Evolutionary conservation across 1,140 invertebrate genomes (phyloP).

Genomic region (Meloidogyne hapla): DNA sequence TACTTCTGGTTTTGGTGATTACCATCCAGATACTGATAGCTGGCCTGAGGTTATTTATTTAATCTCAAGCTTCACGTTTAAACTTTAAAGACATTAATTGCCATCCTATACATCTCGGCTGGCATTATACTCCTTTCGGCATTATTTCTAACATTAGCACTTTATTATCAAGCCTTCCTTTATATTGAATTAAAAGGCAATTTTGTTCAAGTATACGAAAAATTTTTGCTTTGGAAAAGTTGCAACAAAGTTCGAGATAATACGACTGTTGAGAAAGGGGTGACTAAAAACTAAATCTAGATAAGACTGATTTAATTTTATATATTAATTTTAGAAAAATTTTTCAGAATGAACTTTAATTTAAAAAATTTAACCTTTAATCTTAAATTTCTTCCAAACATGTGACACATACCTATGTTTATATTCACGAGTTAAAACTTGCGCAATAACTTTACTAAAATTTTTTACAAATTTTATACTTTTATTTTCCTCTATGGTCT

Average conservation of each 20-base stretch:
- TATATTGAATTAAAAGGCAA: constrained; percentile 20
- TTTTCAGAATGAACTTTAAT: too few relatives aligned
- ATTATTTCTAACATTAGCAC: constrained; percentile 18
- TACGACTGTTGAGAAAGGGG: not conserved
- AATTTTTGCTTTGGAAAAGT: constrained; percentile 3
- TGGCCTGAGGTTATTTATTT: constrained; percentile 22
- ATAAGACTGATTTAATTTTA: too few relatives aligned
- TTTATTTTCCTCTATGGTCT: not conserved
- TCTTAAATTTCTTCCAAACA: too few relatives aligned
- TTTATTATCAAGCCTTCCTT: constrained; percentile 21
- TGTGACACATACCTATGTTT: too few relatives aligned
- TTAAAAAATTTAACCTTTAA: too few relatives aligned
- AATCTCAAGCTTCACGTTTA: not conserved
- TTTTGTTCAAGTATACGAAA: not conserved
- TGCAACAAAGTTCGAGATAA: constrained; percentile 2
- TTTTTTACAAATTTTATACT: not conserved
- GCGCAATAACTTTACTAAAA: not conserved
- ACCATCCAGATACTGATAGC: constrained; percentile 29
- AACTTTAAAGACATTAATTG: constrained; percentile 11
- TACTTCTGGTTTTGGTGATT: constrained; percentile 26
- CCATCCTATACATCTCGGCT: constrained; percentile 8
- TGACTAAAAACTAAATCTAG: not conserved
- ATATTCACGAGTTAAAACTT: not conserved
- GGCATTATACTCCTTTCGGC: constrained; percentile 20
- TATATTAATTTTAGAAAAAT: too few relatives aligned